Conservation (phyloP, 2,113 vertebrate species). For the Upupa epops region DNA sequence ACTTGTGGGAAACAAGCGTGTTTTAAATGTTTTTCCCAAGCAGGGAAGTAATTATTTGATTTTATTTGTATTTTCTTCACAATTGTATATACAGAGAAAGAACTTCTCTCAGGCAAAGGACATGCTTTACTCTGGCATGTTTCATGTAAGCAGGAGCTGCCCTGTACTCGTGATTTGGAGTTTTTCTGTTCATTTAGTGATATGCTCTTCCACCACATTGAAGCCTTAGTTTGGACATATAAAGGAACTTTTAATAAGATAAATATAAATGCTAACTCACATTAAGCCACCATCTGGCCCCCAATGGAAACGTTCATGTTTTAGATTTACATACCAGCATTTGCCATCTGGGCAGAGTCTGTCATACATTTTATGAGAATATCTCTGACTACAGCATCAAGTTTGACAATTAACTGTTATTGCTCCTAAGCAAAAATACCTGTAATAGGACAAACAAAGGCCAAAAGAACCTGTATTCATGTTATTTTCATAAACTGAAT, state of each 20-base stretch:
- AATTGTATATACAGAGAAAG: not conserved
- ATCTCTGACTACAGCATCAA: slow-evolving; percentile 56
- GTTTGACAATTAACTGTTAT: slow-evolving; percentile 69
- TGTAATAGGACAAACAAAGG: slow-evolving; percentile 64
- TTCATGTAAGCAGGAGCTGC: not conserved
- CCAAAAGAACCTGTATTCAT: not conserved
- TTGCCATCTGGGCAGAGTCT: slow-evolving; percentile 74
- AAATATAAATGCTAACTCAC: slow-evolving; percentile 75
- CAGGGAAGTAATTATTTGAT: not conserved
- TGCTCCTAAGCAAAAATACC: slow-evolving; percentile 65
- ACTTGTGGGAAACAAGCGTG: not conserved
- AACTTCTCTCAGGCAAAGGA: not conserved
- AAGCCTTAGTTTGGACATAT: slow-evolving; percentile 66
- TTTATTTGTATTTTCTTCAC: not conserved
- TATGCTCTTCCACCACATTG: slow-evolving; percentile 44
- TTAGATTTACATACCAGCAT: slow-evolving; percentile 72
- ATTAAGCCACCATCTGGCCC: slow-evolving; percentile 72
- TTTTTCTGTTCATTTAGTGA: slow-evolving; percentile 54
- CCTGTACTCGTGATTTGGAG: not conserved
- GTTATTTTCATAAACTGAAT: not conserved
- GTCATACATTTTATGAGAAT: slow-evolving; percentile 72
- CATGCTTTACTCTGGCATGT: not conserved
- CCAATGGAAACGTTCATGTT: slow-evolving; percentile 71
- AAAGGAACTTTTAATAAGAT: slow-evolving; percentile 72
- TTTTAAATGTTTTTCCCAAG: not conserved